phyloP scores from a whole-genome alignment of 2,113 vertebrate genomes.

The Perca fluviatilis region DNA sequence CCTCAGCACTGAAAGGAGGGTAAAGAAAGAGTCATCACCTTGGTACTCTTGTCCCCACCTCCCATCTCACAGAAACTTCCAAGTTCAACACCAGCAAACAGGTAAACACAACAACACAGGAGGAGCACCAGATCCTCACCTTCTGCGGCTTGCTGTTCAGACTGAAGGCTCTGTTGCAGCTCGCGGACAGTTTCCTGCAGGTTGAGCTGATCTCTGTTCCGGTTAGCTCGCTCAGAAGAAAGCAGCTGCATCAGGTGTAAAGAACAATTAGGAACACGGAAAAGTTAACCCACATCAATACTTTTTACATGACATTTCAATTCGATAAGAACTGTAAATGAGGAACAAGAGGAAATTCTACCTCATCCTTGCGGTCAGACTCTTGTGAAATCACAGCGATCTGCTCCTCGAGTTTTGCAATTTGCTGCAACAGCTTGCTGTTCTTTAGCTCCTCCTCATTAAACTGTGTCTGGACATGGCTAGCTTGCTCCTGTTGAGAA shows the following conservation, averaged over 20 bases:
- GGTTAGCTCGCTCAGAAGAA: constrained; percentile 85
- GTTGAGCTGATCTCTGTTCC: constrained; percentile 84
- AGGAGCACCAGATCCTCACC: constrained; percentile 73
- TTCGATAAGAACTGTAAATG: not conserved
- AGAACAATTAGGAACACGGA: not conserved
- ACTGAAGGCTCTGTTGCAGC: constrained; percentile 86
- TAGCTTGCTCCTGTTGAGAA: constrained; percentile 88
- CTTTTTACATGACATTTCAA: not conserved
- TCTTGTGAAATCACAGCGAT: constrained; percentile 86
- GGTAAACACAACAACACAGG: not conserved
- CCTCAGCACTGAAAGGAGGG: constrained; percentile 85
- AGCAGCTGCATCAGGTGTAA: constrained; percentile 83
- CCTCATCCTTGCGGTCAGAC: constrained; percentile 71
- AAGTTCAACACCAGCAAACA: not conserved
- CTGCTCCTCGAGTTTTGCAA: constrained; percentile 92
- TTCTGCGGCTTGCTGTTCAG: constrained; percentile 80
- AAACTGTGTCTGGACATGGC: constrained; percentile 86
- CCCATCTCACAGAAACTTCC: not conserved
- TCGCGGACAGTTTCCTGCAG: constrained; percentile 80
- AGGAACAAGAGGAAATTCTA: constrained; percentile 25
- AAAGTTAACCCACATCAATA: not conserved
- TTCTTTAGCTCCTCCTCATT: constrained; percentile 92
- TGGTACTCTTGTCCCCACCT: not conserved
- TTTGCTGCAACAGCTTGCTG: constrained; percentile 89
- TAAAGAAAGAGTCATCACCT: not conserved